Evolutionary conservation across 2,113 vertebrate species (phyloP).

Genomic region (Tapirus terrestris): DNA sequence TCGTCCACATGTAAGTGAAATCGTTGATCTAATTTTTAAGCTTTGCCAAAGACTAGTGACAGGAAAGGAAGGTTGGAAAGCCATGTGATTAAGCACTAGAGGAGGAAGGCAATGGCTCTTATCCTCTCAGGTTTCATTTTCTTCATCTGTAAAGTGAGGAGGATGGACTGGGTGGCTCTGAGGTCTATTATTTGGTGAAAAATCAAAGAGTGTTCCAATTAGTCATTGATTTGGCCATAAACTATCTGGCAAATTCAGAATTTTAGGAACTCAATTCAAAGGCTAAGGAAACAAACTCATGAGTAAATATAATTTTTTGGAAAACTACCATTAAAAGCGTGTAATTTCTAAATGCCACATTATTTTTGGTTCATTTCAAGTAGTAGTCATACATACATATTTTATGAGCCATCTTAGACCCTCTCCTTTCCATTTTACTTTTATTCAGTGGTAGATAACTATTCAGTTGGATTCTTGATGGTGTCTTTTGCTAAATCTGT

Average conservation of each 20-base stretch:
- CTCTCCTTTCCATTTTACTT: not conserved
- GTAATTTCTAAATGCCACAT: not conserved
- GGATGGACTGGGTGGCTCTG: not conserved
- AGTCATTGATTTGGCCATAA: conserved; percentile 16
- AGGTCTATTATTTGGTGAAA: not conserved
- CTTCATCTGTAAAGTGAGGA: not conserved
- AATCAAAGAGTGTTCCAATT: conserved; percentile 4
- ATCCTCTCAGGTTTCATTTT: not conserved
- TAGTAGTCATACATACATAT: not conserved
- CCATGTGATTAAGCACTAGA: not conserved
- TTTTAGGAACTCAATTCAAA: conserved; percentile 48
- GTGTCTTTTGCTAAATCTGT: not conserved
- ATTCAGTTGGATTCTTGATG: not conserved
- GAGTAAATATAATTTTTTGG: not conserved
- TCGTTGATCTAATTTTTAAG: not conserved
- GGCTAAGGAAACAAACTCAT: conserved; percentile 30
- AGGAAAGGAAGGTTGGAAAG: not conserved
- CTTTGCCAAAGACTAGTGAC: not conserved
- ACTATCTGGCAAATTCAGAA: conserved; percentile 29
- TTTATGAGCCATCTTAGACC: not conserved
- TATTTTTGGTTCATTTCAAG: not conserved
- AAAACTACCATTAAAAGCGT: not conserved
- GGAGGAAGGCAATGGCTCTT: not conserved
- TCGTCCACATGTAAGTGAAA: too few relatives aligned
- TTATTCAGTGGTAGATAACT: not conserved